Evolutionary conservation across 1,140 invertebrate genomes (phyloP).

Genomic region (Hermatobates lingyangjiaoensis): DNA sequence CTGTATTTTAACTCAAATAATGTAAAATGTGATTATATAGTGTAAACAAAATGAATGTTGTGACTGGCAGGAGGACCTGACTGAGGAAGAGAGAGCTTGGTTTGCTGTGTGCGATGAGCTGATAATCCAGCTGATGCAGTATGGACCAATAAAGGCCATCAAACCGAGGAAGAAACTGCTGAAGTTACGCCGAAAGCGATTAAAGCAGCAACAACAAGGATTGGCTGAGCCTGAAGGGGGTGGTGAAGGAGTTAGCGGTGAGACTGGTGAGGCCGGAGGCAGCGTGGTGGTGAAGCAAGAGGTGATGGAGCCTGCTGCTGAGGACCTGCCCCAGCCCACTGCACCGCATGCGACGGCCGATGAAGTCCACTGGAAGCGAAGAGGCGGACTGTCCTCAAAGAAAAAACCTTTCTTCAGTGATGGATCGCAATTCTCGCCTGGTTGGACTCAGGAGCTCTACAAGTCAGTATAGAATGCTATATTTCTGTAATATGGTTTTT

Average conservation of each 20-base stretch:
- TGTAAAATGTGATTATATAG: too few species aligned
- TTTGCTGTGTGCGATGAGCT: neutral
- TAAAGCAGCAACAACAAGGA: too few species aligned
- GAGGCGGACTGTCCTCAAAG: neutral
- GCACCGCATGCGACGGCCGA: neutral
- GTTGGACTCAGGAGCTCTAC: constrained; percentile 48
- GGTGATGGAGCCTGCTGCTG: neutral
- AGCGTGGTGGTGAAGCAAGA: neutral
- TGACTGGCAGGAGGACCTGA: neutral
- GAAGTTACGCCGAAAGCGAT: too few species aligned
- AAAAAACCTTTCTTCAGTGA: constrained; percentile 15
- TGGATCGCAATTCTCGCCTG: constrained; percentile 30
- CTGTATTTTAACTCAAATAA: too few species aligned
- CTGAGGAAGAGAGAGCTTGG: neutral
- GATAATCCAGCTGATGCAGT: neutral
- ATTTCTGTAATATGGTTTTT: too few species aligned
- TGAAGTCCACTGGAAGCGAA: neutral
- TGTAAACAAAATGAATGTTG: too few species aligned
- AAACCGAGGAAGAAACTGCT: too few species aligned
- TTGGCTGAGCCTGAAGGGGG: too few species aligned
- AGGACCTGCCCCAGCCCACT: constrained; percentile 3
- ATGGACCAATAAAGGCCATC: too few species aligned
- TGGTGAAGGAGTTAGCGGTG: too few species aligned
- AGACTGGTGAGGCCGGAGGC: too few species aligned
- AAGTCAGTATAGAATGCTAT: neutral